These are phyloP conservation scores for Myioborus miniatus DNA, from an alignment of 2,797 vertebrate species.

Conservation along the genomic window DNA sequence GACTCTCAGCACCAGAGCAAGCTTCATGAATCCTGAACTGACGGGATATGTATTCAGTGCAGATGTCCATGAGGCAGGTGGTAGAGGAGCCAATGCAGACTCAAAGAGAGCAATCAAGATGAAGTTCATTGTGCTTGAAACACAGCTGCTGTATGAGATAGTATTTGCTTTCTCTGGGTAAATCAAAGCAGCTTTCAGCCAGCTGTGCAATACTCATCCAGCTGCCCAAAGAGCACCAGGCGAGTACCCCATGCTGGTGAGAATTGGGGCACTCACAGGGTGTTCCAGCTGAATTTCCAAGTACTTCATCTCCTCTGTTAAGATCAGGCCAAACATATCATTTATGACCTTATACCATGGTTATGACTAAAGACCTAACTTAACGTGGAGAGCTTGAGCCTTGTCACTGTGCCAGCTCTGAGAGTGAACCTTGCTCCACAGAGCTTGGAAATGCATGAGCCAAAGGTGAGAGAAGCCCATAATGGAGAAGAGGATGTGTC, in stretches of 20 bases:
- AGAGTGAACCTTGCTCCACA: not conserved
- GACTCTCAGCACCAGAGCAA: not conserved
- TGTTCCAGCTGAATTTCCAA: not conserved
- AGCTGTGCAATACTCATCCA: not conserved
- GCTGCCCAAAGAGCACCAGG: not conserved
- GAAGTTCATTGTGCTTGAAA: not conserved
- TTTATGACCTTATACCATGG: not conserved
- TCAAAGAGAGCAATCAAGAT: not conserved
- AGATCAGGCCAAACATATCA: not conserved
- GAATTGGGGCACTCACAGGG: not conserved
- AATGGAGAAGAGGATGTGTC: not conserved
- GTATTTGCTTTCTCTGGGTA: not conserved
- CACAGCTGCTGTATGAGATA: not conserved
- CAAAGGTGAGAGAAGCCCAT: not conserved
- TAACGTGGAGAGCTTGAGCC: not conserved
- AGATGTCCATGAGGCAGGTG: not conserved
- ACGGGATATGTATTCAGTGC: not conserved
- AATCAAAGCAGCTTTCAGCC: not conserved
- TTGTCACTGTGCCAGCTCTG: not conserved
- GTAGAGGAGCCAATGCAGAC: not conserved
- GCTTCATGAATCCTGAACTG: not conserved
- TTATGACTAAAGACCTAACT: not conserved
- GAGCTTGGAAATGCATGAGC: not conserved
- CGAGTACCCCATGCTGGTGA: accelerated
- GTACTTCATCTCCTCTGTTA: not conserved